phyloP scores from a whole-genome alignment of 2,113 vertebrate genomes.

The Amazona guildingii region DNA sequence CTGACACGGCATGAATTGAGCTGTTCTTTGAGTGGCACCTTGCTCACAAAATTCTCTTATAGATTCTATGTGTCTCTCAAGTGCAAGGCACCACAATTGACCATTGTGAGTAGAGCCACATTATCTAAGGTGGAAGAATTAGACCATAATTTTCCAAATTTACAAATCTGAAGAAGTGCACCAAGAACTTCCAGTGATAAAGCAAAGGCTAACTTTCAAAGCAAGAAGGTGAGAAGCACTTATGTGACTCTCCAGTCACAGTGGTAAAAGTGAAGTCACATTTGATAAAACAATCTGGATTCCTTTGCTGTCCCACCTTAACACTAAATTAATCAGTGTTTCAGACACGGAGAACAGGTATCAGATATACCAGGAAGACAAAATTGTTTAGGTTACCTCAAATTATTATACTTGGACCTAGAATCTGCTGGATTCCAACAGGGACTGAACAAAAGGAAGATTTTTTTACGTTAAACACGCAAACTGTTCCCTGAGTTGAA shows the following conservation, averaged over 20 bases:
- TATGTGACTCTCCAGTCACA: neutral
- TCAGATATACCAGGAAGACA: neutral
- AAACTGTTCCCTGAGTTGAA: neutral
- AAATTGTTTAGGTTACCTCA: neutral
- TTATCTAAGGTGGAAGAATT: neutral
- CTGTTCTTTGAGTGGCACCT: neutral
- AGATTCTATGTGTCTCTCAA: neutral
- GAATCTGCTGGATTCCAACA: neutral
- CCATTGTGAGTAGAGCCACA: rapidly evolving
- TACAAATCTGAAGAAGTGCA: neutral
- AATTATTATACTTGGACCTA: neutral
- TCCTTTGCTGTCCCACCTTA: neutral
- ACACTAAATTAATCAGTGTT: neutral
- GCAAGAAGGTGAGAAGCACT: neutral
- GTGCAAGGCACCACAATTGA: neutral
- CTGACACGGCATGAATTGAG: neutral
- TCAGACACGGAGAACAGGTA: neutral
- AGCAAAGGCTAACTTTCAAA: neutral
- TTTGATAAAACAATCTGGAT: neutral
- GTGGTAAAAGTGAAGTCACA: neutral
- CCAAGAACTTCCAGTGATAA: neutral
- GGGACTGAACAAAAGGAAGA: neutral
- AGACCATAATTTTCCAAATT: neutral
- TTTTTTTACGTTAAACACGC: neutral
- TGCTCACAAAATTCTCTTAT: neutral